Evolutionary conservation across 2,113 vertebrate genomes (phyloP).

Genomic region (Callipepla californica): DNA sequence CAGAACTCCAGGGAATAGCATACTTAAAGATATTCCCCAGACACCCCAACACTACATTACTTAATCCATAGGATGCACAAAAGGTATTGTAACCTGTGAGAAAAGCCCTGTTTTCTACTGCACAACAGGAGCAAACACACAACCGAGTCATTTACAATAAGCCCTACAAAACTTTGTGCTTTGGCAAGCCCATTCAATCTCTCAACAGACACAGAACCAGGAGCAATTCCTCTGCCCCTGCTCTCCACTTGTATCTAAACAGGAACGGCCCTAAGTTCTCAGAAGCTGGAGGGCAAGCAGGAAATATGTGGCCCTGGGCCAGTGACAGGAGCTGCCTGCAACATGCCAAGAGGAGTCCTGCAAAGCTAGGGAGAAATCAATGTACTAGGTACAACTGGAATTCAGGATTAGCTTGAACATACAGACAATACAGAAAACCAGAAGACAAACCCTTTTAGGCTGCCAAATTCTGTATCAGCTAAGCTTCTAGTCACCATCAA

Average conservation of each 20-base stretch:
- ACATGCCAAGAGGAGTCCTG: background rate
- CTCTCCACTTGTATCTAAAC: background rate
- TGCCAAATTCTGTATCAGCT: background rate
- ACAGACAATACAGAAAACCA: background rate
- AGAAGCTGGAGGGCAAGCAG: background rate
- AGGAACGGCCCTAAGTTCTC: background rate
- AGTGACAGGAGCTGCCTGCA: background rate
- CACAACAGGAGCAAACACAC: background rate
- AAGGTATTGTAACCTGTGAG: background rate
- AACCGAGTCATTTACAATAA: background rate
- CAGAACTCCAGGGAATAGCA: background rate
- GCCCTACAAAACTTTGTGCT: background rate
- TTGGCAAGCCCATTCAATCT: too few relatives aligned
- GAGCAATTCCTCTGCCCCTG: background rate
- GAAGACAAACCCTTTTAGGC: accelerated
- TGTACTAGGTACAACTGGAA: background rate
- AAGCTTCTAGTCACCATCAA: background rate
- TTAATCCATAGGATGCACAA: background rate
- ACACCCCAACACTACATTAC: background rate
- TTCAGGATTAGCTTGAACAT: background rate
- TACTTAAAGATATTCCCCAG: background rate
- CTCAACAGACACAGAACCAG: background rate
- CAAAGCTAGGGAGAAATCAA: background rate
- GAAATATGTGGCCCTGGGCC: background rate
- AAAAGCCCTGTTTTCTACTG: background rate